Base-by-base conservation (phyloP, 2,888 invertebrate genomes). In the Salpingus planirostris region DNA sequence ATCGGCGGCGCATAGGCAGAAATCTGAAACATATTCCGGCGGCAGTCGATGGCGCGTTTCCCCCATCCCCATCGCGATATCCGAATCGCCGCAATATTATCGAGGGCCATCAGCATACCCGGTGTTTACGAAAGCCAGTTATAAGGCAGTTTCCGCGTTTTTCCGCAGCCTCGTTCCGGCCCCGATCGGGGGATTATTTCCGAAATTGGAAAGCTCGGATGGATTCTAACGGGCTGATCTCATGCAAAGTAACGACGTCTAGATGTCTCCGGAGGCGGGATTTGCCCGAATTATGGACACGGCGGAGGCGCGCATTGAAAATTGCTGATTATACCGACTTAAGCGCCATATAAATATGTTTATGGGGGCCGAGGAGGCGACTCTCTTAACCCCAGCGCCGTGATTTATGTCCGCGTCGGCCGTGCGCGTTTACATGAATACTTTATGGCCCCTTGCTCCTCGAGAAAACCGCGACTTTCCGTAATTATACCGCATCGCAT, bases 241-340 rank as follows among this genome's bases (percentile, higher is more conserved):
- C 44, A 54, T 54, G 57, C 52, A 57, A 55, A 56, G 48, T 56
- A 54, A 55, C 55, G 55, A 55, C 49, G 54, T 57, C 54, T 57
- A 52, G 52, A 53, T 55, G 57, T 58, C 56, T 55, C 56, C 54
- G 49, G 46, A 47, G 52, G 53, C 50, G 45, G 55, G 56, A 55
- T 56, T 57, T 58, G 38, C 41, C 36, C 31, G 43, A 50, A 55
- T 50, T 58, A 57, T 57, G 57, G 46, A 52, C 57, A 51, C 55
- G 47, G 51, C 45, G 49, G 43, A 49, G 54, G 47, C 49, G 50
- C 50, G 55, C 56, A 56, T 56, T 49, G 55, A 57, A 59, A 57
- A 59, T 59, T 58, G 59, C 52, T 58, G 57, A 58, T 59, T 59
- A 59, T 56, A 49, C 49, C 50, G 50, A 50, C 49, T 50, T 56